Conservation (phyloP, 2,113 vertebrate species). For the Tor tambroides region DNA sequence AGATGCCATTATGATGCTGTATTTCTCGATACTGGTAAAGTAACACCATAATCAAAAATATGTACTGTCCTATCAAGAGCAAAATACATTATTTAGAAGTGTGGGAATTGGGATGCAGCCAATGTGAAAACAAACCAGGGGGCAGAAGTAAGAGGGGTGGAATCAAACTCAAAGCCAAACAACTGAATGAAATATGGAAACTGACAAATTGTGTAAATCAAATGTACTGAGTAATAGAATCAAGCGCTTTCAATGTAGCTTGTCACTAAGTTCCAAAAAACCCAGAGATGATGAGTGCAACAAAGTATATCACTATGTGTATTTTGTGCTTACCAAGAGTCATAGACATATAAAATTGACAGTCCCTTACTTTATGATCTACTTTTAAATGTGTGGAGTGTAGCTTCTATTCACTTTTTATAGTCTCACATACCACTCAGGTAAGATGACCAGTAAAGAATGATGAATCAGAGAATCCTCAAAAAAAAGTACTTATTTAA, state of each 20-base stretch:
- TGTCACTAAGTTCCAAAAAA: not conserved
- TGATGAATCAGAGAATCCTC: not conserved
- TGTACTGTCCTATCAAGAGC: not conserved
- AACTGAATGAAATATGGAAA: not conserved
- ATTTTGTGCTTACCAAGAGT: not conserved
- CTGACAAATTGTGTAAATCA: not conserved
- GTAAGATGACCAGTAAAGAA: not conserved
- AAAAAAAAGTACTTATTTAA: not conserved
- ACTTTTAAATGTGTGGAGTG: not conserved
- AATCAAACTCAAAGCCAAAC: not conserved
- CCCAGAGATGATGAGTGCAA: not conserved
- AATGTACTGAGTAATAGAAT: not conserved
- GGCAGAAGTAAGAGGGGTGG: not conserved
- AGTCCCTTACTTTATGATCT: not conserved
- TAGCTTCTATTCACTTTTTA: not conserved
- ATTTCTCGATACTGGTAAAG: not conserved
- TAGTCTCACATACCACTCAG: not conserved
- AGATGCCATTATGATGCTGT: not conserved
- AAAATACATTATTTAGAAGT: not conserved
- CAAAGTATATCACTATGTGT: not conserved
- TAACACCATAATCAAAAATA: not conserved
- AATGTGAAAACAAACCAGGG: not conserved
- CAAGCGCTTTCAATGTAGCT: not conserved
- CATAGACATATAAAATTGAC: not conserved
- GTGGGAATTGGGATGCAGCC: not conserved